Percentiles rank a stretch among this genome's conserved stretches.
phyloP scores from a whole-genome alignment of 2,888 invertebrate genomes.

The Penaeus monodon region DNA sequence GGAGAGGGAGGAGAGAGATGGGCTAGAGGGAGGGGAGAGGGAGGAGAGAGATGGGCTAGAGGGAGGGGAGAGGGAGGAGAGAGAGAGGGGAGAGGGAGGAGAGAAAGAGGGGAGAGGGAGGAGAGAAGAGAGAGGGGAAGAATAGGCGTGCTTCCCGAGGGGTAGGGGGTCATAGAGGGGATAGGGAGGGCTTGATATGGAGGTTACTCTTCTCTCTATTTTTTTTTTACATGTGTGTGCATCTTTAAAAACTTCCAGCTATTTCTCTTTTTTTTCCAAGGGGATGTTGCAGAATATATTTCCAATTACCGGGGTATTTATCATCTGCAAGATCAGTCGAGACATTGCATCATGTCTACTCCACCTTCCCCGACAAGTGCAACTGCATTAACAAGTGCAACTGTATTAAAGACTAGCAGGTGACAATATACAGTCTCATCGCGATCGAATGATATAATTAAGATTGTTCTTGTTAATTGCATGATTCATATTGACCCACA shows the following conservation, averaged over 20 bases:
- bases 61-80: too few relatives aligned
- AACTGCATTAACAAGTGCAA: too few relatives aligned
- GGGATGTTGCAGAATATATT: background rate
- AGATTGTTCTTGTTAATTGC: too few relatives aligned
- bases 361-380: too few relatives aligned
- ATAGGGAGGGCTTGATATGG: background rate
- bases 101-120: background rate
- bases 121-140: background rate
- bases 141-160: background rate
- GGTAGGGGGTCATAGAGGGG: background rate
- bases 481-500: too few relatives aligned
- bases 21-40: background rate
- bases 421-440: too few relatives aligned
- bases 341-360: too few relatives aligned
- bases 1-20: background rate
- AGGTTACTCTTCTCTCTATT: background rate
- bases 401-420: too few relatives aligned
- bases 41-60: background rate
- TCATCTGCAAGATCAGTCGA: too few relatives aligned
- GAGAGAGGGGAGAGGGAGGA: background rate
- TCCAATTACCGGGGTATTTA: too few relatives aligned
- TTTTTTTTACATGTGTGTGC: constrained; percentile 4
- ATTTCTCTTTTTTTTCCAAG: background rate
- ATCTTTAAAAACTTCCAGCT: background rate
- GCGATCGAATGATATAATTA: too few relatives aligned